Percentiles rank a stretch among this genome's conserved stretches.
phyloP scores from a whole-genome alignment of 2,888 invertebrate species.

The Zele albiditarsus region DNA sequence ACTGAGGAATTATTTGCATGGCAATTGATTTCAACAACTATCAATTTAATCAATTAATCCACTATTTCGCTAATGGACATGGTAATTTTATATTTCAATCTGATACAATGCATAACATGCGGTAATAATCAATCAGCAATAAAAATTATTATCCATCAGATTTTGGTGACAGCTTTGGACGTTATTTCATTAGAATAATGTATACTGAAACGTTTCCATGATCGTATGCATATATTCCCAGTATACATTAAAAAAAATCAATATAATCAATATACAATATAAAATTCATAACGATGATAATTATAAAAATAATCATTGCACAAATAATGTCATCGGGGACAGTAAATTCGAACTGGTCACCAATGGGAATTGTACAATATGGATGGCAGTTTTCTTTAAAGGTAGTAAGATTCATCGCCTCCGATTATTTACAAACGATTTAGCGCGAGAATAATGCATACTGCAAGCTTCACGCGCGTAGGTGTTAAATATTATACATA shows the following conservation, averaged over 20 bases:
- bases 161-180: background rate
- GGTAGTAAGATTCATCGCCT: constrained; percentile 55
- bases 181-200: background rate
- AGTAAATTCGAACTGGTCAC: constrained; percentile 23
- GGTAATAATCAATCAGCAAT: background rate
- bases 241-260: background rate
- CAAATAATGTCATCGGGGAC: background rate
- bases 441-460: constrained; percentile 62
- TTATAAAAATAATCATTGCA: background rate
- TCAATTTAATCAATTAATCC: background rate
- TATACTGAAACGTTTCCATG: background rate
- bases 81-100: background rate
- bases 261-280: background rate
- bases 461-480: constrained; percentile 49
- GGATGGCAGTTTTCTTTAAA: constrained; percentile 31
- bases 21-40: background rate
- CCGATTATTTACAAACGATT: constrained; percentile 64
- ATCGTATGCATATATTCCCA: background rate
- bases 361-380: constrained; percentile 25
- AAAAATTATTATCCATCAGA: background rate
- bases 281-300: background rate
- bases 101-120: background rate
- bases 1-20: too few species aligned
- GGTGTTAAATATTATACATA: constrained; percentile 4
- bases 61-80: background rate